These are phyloP conservation scores for Tarsius wallacei DNA, from an alignment of 2,797 vertebrate genomes.

Conservation along the genomic window DNA sequence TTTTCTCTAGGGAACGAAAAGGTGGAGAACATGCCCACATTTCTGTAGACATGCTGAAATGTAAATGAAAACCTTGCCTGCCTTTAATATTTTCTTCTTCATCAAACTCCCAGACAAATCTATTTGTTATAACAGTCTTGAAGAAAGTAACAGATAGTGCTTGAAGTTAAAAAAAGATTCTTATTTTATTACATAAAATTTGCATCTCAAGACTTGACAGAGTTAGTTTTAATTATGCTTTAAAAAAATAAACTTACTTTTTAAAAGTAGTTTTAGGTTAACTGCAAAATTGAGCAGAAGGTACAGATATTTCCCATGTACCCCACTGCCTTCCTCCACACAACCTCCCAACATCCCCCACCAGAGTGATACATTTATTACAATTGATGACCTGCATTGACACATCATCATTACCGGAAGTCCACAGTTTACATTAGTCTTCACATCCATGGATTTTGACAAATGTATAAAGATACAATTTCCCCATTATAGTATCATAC, in stretches of 20 bases:
- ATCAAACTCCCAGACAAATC: background rate
- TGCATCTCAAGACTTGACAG: background rate
- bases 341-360: too few species aligned
- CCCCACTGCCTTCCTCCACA: background rate
- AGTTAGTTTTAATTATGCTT: background rate
- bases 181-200: background rate
- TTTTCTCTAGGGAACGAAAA: background rate
- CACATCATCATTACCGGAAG: background rate
- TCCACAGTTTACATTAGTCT: too few species aligned
- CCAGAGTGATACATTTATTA: background rate
- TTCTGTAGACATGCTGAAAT: background rate
- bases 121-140: background rate
- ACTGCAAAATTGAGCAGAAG: background rate
- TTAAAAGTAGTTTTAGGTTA: background rate
- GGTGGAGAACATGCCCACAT: background rate
- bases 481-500: background rate
- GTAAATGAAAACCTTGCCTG: background rate
- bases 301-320: background rate
- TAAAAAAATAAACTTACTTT: background rate
- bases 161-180: background rate
- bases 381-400: background rate
- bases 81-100: background rate
- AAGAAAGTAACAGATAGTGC: constrained; percentile 9
- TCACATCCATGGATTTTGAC: background rate
- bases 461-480: background rate